Conservation (phyloP, 2,888 invertebrate genomes). For the Spisula subtruncata region DNA sequence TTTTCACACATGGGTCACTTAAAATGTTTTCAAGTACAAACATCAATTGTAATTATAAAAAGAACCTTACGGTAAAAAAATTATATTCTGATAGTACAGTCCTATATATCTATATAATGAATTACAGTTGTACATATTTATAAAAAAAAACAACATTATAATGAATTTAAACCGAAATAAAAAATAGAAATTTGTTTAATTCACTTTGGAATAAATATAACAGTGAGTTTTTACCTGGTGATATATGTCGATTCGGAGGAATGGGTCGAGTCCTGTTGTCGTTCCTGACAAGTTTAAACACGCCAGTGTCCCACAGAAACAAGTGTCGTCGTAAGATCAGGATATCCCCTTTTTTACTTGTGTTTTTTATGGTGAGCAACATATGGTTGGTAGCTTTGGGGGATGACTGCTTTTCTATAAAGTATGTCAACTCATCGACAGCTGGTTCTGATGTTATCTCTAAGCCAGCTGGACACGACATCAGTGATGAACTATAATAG, state of each 20-base stretch:
- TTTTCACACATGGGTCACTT: too few species aligned
- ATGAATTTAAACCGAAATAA: too few species aligned
- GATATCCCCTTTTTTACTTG: neutral
- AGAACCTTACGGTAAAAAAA: too few species aligned
- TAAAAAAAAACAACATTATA: too few species aligned
- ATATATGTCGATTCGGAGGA: neutral
- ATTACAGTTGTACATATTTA: too few species aligned
- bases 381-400: constrained; percentile 17
- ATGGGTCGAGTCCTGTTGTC: neutral
- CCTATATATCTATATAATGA: too few species aligned
- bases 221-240: neutral
- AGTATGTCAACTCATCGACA: neutral
- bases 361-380: constrained; percentile 38
- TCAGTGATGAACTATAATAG: constrained; percentile 21
- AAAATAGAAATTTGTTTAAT: too few species aligned
- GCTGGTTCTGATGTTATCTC: constrained; percentile 31
- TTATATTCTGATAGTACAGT: too few species aligned
- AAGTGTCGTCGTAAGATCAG: constrained; percentile 35
- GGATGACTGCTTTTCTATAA: constrained; percentile 39
- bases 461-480: constrained; percentile 27
- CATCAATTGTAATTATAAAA: too few species aligned
- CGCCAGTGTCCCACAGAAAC: constrained; percentile 53
- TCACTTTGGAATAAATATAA: too few species aligned
- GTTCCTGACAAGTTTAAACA: constrained; percentile 33
- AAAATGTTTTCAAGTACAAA: too few species aligned